Base-by-base conservation (phyloP, 1,140 invertebrate genomes). In the Papilio xuthus region DNA sequence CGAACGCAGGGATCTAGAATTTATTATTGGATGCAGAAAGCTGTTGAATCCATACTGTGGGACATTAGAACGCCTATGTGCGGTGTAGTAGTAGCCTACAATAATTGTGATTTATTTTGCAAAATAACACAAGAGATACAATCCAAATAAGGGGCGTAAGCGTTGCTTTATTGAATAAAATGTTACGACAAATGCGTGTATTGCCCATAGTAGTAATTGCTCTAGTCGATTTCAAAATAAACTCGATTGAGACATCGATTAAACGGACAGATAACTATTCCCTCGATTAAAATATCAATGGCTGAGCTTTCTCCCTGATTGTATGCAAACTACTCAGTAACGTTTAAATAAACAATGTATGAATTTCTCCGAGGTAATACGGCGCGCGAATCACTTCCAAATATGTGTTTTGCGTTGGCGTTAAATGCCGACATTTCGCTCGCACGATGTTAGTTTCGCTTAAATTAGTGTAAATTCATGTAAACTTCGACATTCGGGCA, bases 231-330 rank as follows among this genome's bases (percentile, higher is more conserved):
- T 77, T 69, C 41, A 60, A 75, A 80, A 78, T 71, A 44, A 79
- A 78, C 81, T 78, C 82, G 81, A 87, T 88, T 86, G 85, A 88
- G 85, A 88, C 88, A 92, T 90, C 86, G 87, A 89, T 91, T 90
- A 86, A 87, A 87, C 83, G 84, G 82, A 63, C 80, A 80, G 83
- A 88, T 89, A 90, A 81, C 81, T 77, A 78, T 82, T 80, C 63
- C 83, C 80, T 85, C 85, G 88, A 92, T 92, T 92, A 92, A 91
- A 92, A 90, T 92, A 92, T 92, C 90, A 90, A 86, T 90, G 83
- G 82, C 76, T 77, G 67, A 75, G 82, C 90, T 91, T 92, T 93
- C 89, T 83, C 91, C 83, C 67, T 89, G 86, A 92, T 93, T 93
- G 90, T 90, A 92, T 90, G 89, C 91, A 88, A 93, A 92, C 85